phyloP scores from a whole-genome alignment of 2,888 invertebrate genomes.

The Plusia festucae region DNA sequence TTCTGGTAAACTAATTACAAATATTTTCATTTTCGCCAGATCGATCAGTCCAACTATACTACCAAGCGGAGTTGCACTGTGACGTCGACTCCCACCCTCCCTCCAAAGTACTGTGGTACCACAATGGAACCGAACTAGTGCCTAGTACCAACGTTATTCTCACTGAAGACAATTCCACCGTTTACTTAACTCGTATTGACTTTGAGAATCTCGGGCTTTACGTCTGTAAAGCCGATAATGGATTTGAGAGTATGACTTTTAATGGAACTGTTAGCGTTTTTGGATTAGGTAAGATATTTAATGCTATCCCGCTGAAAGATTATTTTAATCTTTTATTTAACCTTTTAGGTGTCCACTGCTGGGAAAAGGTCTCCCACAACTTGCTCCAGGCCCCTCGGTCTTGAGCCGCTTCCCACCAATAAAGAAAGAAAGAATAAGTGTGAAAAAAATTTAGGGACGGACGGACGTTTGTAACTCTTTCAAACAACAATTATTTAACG shows the following conservation, averaged over 20 bases:
- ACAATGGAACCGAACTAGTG: constrained; percentile 71
- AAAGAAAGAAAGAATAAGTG: no score
- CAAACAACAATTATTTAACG: no score
- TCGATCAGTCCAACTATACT: constrained; percentile 71
- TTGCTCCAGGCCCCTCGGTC: no score
- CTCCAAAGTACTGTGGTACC: constrained; percentile 70
- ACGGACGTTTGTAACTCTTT: no score
- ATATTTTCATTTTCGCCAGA: constrained; percentile 67
- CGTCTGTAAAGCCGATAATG: constrained; percentile 87
- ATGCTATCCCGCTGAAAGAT: no score
- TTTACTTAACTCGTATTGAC: constrained; percentile 71
- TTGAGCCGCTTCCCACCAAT: no score
- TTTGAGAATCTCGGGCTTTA: constrained; percentile 84
- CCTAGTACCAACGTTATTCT: constrained; percentile 59
- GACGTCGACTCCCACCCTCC: constrained; percentile 68
- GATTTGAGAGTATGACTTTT: constrained; percentile 70
- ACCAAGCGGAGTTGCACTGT: constrained; percentile 70
- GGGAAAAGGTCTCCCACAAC: no score
- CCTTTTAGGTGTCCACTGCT: no score
- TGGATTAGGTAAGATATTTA: constrained; percentile 73
- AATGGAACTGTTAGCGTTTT: constrained; percentile 70
- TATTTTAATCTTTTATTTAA: no score
- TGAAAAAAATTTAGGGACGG: no score
- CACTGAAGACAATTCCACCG: constrained; percentile 62
- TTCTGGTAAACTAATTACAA: not conserved